Percentiles rank a stretch among this genome's conserved stretches.
phyloP scores from a whole-genome alignment of 2,113 vertebrate species.

The Ictalurus furcatus region DNA sequence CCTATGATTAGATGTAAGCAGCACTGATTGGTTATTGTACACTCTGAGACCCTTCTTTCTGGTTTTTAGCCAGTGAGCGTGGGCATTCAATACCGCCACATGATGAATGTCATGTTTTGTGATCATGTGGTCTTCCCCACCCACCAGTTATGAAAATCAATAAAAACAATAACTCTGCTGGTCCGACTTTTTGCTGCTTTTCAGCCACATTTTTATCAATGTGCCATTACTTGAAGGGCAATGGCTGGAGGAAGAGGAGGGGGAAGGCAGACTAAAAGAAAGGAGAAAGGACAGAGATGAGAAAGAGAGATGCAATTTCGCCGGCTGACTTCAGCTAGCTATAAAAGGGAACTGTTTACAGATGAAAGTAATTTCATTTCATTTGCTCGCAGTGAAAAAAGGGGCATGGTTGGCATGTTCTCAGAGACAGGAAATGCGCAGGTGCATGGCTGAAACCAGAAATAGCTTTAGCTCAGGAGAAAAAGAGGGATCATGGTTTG shows the following conservation, averaged over 20 bases:
- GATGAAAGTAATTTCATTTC: constrained; percentile 67
- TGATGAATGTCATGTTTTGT: constrained; percentile 70
- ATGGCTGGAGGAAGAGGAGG: constrained; percentile 14
- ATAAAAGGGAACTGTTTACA: constrained; percentile 61
- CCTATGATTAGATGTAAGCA: neutral
- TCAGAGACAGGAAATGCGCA: constrained; percentile 36
- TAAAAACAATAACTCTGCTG: constrained; percentile 79
- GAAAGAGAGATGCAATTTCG: constrained; percentile 64
- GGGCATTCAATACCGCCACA: constrained; percentile 60
- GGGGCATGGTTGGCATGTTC: constrained; percentile 52
- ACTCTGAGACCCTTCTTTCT: constrained; percentile 47
- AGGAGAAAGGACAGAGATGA: constrained; percentile 30
- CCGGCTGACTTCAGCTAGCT: constrained; percentile 61
- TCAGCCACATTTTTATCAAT: constrained; percentile 67
- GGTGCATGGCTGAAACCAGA: constrained; percentile 46
- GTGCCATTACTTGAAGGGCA: constrained; percentile 58
- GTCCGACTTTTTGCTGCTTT: constrained; percentile 63
- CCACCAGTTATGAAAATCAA: constrained; percentile 76
- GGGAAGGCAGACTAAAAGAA: constrained; percentile 2
- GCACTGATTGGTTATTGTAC: neutral
- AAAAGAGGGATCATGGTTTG: constrained; percentile 32
- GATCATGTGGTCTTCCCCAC: constrained; percentile 66
- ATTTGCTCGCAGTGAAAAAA: constrained; percentile 59
- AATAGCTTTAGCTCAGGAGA: constrained; percentile 47
- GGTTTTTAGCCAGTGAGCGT: constrained; percentile 29